Evolutionary conservation across 2,797 vertebrate species (phyloP).

Genomic region (Pantherophis alleghaniensis): DNA sequence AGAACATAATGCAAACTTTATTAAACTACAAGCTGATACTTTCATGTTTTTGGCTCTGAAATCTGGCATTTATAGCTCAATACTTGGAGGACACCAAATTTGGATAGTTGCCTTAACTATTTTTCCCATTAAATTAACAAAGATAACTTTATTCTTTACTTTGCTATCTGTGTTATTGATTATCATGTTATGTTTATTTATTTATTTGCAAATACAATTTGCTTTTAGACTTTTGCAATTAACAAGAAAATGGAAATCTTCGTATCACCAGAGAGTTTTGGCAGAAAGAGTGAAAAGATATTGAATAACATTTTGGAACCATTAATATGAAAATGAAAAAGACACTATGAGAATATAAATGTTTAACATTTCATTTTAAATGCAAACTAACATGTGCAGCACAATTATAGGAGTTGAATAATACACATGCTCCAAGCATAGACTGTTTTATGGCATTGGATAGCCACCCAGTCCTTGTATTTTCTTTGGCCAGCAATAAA

Average conservation of each 20-base stretch:
- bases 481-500: slow-evolving; percentile 18
- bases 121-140: slow-evolving; percentile 29
- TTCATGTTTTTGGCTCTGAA: background rate
- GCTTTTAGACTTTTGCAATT: slow-evolving; percentile 45
- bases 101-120: background rate
- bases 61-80: background rate
- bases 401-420: background rate
- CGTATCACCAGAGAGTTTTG: slow-evolving; percentile 29
- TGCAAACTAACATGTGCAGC: background rate
- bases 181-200: slow-evolving; percentile 5
- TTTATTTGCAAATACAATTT: slow-evolving; percentile 49
- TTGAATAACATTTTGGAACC: slow-evolving; percentile 35
- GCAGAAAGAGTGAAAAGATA: slow-evolving; percentile 17
- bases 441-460: background rate
- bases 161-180: slow-evolving; percentile 14
- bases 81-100: background rate
- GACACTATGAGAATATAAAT: background rate
- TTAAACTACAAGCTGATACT: no score
- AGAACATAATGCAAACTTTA: background rate
- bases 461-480: slow-evolving; percentile 52
- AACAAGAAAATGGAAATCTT: slow-evolving; percentile 37
- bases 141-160: slow-evolving; percentile 36
- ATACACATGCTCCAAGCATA: background rate
- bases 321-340: slow-evolving; percentile 37
- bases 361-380: slow-evolving; percentile 33